These are phyloP conservation scores for Lanistes nyassanus DNA, from an alignment of 1,140 invertebrate species.

Conservation along the genomic window DNA sequence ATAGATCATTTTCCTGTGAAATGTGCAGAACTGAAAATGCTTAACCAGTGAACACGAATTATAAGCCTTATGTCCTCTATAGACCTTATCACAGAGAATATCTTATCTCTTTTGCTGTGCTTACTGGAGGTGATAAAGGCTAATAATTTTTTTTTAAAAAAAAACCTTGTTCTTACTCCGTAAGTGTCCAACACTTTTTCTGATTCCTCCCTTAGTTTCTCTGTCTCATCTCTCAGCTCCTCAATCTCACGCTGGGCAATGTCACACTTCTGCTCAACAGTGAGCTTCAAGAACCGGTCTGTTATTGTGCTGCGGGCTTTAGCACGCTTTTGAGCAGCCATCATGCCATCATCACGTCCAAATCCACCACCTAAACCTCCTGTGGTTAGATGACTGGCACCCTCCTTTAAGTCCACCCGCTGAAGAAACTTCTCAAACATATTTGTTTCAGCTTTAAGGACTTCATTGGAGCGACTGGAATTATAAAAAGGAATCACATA, in stretches of 20 bases:
- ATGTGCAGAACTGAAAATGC: no score
- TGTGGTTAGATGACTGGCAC: neutral
- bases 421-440: slow-evolving; percentile 68
- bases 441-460: slow-evolving; percentile 62
- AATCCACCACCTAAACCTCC: neutral
- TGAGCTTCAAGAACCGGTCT: slow-evolving; percentile 60
- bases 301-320: slow-evolving; percentile 58
- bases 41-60: no score
- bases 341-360: neutral
- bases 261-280: slow-evolving; percentile 67
- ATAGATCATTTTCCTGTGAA: no score
- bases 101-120: no score
- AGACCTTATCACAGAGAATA: no score
- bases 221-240: slow-evolving; percentile 62
- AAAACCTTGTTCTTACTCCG: slow-evolving; percentile 47
- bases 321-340: slow-evolving; percentile 52
- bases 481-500: slow-evolving; percentile 19
- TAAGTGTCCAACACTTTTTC: slow-evolving; percentile 66
- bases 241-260: slow-evolving; percentile 67
- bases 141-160: neutral
- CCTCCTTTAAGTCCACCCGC: slow-evolving; percentile 60
- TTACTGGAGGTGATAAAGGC: neutral
- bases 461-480: slow-evolving; percentile 63
- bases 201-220: slow-evolving; percentile 61
- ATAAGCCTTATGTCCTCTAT: no score